These are phyloP conservation scores for Calliphora vomitoria DNA, from an alignment of 2,888 invertebrate genomes.

Conservation along the genomic window DNA sequence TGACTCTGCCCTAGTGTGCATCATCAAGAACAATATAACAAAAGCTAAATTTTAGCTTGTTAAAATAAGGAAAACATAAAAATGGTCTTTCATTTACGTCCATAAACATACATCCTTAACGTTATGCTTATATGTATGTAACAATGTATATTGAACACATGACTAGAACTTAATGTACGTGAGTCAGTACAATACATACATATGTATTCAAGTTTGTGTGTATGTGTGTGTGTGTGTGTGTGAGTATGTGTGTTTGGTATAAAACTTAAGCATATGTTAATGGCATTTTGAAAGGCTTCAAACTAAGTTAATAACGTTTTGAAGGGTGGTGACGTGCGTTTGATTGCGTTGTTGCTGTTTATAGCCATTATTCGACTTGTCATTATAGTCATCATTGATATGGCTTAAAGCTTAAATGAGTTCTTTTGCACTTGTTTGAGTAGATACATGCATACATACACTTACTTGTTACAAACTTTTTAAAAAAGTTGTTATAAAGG, in stretches of 20 bases:
- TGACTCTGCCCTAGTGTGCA: no score
- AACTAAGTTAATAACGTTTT: constrained; percentile 65
- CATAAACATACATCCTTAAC: neutral
- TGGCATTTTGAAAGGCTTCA: constrained; percentile 69
- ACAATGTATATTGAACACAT: constrained; percentile 6
- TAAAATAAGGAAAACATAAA: constrained; percentile 55
- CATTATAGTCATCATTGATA: constrained; percentile 68
- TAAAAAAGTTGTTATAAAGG: constrained; percentile 63
- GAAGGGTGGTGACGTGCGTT: constrained; percentile 20
- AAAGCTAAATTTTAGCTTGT: constrained; percentile 21
- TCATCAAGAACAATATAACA: constrained; percentile 41
- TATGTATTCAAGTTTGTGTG: neutral
- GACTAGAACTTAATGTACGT: constrained; percentile 30
- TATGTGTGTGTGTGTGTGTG: neutral
- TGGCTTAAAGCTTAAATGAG: constrained; percentile 66
- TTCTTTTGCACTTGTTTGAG: constrained; percentile 19
- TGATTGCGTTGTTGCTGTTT: constrained; percentile 33
- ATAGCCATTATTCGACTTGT: constrained; percentile 63
- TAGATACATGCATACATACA: neutral
- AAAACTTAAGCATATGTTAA: constrained; percentile 71
- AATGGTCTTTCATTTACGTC: constrained; percentile 45
- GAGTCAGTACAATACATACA: neutral
- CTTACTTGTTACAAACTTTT: neutral
- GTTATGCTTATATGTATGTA: neutral
- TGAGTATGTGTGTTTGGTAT: constrained; percentile 21